Conservation (phyloP, 2,113 vertebrate genomes). For the Sebastes schlegelii region DNA sequence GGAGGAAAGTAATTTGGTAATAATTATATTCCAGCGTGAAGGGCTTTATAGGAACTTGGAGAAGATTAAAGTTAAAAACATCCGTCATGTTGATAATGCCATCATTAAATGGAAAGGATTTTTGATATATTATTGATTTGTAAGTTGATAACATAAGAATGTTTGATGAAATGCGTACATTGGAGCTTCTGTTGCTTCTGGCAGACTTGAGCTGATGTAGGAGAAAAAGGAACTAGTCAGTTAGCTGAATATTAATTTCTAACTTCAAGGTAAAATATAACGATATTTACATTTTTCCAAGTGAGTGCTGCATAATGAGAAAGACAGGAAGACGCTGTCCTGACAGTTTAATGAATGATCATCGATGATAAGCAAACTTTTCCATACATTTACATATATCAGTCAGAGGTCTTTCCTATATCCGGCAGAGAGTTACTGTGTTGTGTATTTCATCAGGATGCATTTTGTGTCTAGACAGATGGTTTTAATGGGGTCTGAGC, state of each 20-base stretch:
- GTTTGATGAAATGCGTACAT: neutral
- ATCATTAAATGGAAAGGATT: neutral
- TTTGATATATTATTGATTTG: conserved; percentile 1
- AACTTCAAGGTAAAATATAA: neutral
- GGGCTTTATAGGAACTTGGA: neutral
- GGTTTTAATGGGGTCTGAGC: too few species aligned
- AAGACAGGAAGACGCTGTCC: neutral
- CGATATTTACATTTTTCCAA: neutral
- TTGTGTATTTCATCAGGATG: conserved; percentile 4
- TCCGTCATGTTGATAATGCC: conserved; percentile 1
- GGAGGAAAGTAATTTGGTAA: neutral
- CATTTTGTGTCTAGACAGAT: neutral
- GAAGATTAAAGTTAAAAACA: neutral
- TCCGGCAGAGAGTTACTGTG: neutral
- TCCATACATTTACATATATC: conserved; percentile 5
- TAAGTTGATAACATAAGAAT: neutral
- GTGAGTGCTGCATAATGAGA: neutral
- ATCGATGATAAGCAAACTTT: neutral
- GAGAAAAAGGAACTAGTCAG: neutral
- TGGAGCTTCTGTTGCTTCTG: neutral
- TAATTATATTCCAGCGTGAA: conserved; percentile 11
- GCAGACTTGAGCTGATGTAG: neutral
- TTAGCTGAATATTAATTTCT: conserved; percentile 4
- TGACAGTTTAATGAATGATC: neutral
- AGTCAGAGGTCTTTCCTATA: neutral